These are phyloP conservation scores for Orcinus orca DNA, from an alignment of 2,113 vertebrate species.

Conservation along the genomic window DNA sequence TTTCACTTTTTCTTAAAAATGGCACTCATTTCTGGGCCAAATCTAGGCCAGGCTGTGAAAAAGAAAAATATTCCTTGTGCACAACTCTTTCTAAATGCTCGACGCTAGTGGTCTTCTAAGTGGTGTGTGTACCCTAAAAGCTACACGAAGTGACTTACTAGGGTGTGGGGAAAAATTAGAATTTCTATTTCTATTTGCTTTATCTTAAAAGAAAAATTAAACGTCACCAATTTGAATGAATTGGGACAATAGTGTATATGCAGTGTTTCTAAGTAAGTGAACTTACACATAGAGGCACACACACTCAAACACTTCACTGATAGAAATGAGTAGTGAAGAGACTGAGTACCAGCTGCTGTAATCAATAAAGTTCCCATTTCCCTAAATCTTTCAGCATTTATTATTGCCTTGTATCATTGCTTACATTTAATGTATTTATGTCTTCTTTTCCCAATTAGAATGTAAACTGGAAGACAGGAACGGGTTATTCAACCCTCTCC, in stretches of 20 bases:
- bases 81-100: background rate
- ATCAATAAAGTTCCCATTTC: background rate
- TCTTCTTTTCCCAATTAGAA: background rate
- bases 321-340: background rate
- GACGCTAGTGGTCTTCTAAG: background rate
- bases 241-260: background rate
- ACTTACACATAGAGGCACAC: too few species aligned
- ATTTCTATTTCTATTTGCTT: slow-evolving; percentile 1
- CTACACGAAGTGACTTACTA: background rate
- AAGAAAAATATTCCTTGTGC: background rate
- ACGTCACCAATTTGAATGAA: background rate
- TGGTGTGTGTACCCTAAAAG: background rate
- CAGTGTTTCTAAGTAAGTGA: background rate
- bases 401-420: background rate
- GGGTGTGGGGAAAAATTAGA: background rate
- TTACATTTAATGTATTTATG: background rate
- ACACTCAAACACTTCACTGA: background rate
- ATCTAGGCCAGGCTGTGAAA: slow-evolving; percentile 6
- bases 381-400: background rate
- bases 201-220: background rate
- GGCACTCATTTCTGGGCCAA: slow-evolving; percentile 4
- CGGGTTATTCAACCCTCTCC: background rate
- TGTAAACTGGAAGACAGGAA: background rate
- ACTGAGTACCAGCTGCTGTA: background rate
- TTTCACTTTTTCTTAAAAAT: slow-evolving; percentile 33